Evolutionary conservation across 2,113 vertebrate genomes (phyloP), one percentile per base, ranked within the genome.

Genomic region (Patagioenas fasciata): DNA sequence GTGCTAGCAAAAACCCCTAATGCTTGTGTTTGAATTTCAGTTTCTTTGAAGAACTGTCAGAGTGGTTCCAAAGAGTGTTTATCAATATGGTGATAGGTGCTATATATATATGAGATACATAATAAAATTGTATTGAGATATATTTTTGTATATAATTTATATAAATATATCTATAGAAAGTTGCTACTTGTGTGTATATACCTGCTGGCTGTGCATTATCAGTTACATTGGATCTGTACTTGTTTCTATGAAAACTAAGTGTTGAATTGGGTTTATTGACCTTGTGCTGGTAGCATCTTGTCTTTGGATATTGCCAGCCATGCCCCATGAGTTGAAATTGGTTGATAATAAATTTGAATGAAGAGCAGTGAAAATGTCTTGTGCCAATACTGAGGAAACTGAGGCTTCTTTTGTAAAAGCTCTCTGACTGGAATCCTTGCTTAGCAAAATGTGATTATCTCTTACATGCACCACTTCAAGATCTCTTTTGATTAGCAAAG

Each of bases 221-320:
- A 44, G 11, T 84, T 93, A 21, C 8, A 11, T 3, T 56, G 34
- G 11, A n/a, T 83, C 32, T 71, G 9, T 67, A 0, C 38, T 85
- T 61, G 5, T 36, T 82, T 83, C 48, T 31, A 2, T 77, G 34
- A 40, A 79, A 64, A 15, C 14, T 17, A 60, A 50, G 11, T 51
- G n/a, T 4, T 84, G 50, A 64, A n/a, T 83, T 71, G 89, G 42
- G 6, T 67, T 85, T 74, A 25, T 32, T 14, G 17, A 14, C 15
- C 34, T 88, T 70, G 21, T 77, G 36, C 67, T 80, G 11, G 50
- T 65, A 57, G 20, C 24, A 14, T 58, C 61, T 77, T 88, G 10
- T 38, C 58, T 81, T 85, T 21, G 7, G 10, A 24, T 26, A 15
- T 38, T 57, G 11, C 11, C 42, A 1, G 0, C n/a, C 2, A 0